These are phyloP conservation scores for Micropterix aruncella DNA, from an alignment of 2,888 invertebrate genomes.

Conservation along the genomic window DNA sequence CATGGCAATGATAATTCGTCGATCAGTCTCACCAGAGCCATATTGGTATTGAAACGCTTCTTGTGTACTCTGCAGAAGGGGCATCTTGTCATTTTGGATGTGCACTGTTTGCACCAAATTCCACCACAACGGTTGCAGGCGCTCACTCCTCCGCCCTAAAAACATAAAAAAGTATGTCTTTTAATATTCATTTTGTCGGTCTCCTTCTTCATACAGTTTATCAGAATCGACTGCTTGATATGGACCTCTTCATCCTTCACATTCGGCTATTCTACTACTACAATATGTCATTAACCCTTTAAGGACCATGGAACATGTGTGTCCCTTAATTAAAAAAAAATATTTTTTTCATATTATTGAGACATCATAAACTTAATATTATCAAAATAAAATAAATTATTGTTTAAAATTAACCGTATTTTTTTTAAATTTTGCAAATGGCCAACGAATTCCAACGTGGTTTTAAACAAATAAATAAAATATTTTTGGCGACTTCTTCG, in stretches of 20 bases:
- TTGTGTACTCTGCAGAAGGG: slow-evolving; percentile 29
- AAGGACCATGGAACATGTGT: too few species aligned
- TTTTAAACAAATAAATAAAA: too few species aligned
- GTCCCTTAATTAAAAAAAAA: too few species aligned
- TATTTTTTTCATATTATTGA: too few species aligned
- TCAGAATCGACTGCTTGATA: slow-evolving; percentile 8
- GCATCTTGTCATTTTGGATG: slow-evolving; percentile 28
- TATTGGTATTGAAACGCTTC: slow-evolving; percentile 8
- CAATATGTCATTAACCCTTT: too few species aligned
- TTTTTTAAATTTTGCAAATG: too few species aligned
- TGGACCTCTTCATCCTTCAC: not conserved
- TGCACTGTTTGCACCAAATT: slow-evolving; percentile 31
- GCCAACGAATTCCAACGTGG: too few species aligned
- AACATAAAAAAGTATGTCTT: slow-evolving; percentile 12
- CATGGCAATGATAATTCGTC: slow-evolving; percentile 34
- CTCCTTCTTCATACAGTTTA: slow-evolving; percentile 9
- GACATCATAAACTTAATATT: too few species aligned
- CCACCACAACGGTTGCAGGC: slow-evolving; percentile 35
- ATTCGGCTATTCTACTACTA: not conserved
- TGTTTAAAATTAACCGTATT: too few species aligned
- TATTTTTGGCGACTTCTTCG: too few species aligned
- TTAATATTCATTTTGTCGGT: slow-evolving; percentile 9
- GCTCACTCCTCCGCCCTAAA: slow-evolving; percentile 31
- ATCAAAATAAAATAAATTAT: too few species aligned
- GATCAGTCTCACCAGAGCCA: slow-evolving; percentile 29